A percentile compares a stretch with the other conserved stretches of the same genome.
phyloP scores from a whole-genome alignment of 2,113 vertebrate genomes.

The Gasterosteus aculeatus region DNA sequence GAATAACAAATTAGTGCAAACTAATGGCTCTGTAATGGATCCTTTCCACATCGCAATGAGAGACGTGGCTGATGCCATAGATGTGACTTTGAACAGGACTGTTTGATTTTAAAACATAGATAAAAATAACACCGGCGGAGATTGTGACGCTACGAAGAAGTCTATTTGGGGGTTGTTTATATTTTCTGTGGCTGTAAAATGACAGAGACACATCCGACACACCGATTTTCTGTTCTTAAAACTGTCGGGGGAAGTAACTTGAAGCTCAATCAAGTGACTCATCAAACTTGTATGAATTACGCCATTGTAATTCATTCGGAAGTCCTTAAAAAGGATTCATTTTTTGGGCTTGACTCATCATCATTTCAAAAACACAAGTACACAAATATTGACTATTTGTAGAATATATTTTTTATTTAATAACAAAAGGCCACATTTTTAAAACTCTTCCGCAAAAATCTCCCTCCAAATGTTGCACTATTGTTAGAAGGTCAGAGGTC shows the following conservation, averaged over 20 bases:
- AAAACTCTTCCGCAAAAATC: neutral
- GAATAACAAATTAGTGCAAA: constrained; percentile 62
- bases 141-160: constrained; percentile 13
- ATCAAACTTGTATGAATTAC: constrained; percentile 6
- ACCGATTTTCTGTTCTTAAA: neutral
- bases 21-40: constrained; percentile 58
- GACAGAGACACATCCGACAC: neutral
- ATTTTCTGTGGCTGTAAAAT: constrained; percentile 21
- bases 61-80: constrained; percentile 23
- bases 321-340: neutral
- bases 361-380: too few species aligned
- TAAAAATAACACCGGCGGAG: constrained; percentile 39
- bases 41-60: constrained; percentile 11
- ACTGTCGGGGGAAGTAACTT: neutral
- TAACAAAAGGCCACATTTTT: neutral
- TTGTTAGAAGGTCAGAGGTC: too few species aligned
- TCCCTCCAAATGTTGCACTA: neutral
- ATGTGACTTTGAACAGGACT: constrained; percentile 56
- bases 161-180: constrained; percentile 52
- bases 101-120: constrained; percentile 57
- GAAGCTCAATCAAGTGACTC: neutral
- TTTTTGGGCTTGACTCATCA: too few species aligned
- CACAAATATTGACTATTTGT: too few species aligned
- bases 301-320: neutral
- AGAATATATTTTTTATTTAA: too few species aligned